A percentile compares a stretch with the other conserved stretches of the same genome.
Conservation (phyloP, 2,113 vertebrate species). For the Trogon surrucura region DNA sequence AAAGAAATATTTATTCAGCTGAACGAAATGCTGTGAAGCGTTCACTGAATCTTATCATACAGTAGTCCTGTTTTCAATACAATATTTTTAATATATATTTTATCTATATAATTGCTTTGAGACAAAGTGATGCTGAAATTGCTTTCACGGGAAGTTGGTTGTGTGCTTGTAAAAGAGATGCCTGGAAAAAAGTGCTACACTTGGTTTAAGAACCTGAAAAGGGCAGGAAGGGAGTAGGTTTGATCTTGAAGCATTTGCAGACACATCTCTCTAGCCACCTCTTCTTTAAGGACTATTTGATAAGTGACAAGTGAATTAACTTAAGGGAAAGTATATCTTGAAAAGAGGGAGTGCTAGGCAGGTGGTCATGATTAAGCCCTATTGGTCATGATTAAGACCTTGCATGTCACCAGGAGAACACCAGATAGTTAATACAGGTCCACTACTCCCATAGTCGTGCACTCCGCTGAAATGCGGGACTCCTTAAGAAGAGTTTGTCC, state of each 20-base stretch:
- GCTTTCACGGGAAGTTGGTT: background rate
- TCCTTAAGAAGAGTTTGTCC: background rate
- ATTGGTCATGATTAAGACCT: background rate
- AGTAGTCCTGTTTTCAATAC: background rate
- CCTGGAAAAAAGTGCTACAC: background rate
- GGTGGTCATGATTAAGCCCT: background rate
- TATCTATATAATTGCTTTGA: background rate
- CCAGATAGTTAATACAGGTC: background rate
- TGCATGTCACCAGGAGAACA: background rate
- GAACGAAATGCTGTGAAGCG: background rate
- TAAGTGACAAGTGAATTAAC: background rate
- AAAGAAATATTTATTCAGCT: conserved; percentile 50
- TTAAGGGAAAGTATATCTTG: background rate
- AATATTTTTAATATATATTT: background rate
- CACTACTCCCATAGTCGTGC: fast-evolving
- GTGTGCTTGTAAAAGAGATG: no score
- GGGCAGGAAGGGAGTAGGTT: background rate
- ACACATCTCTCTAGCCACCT: background rate
- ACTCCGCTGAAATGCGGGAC: background rate
- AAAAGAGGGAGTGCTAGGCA: background rate
- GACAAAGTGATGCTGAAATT: conserved; percentile 10
- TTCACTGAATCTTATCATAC: background rate
- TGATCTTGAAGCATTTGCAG: background rate
- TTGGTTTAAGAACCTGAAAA: background rate
- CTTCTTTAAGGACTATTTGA: background rate